These are phyloP conservation scores for Apodemus sylvaticus DNA, from an alignment of 2,113 vertebrate genomes.

Conservation along the genomic window DNA sequence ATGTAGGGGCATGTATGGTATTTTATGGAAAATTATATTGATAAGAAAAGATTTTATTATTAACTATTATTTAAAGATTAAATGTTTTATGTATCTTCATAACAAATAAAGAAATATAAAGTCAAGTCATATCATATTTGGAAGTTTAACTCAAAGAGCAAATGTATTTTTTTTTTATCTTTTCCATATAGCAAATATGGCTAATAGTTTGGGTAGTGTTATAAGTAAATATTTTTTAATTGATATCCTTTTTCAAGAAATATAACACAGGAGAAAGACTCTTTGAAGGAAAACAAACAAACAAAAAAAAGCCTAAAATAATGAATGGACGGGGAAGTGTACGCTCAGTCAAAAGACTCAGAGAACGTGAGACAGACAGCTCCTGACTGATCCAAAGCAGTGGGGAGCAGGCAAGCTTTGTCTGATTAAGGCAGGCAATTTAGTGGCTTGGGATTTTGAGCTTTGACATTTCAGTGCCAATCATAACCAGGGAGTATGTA, in stretches of 20 bases:
- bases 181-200: neutral
- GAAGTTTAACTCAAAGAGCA: neutral
- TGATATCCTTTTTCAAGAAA: neutral
- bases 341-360: neutral
- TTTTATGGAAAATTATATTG: neutral
- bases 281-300: neutral
- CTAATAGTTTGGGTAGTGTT: neutral
- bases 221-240: neutral
- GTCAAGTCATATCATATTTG: neutral
- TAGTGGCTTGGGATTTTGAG: conserved; percentile 63
- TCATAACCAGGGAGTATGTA: conserved; percentile 61
- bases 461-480: conserved; percentile 71
- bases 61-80: neutral
- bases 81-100: neutral
- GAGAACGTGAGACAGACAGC: conserved; percentile 1
- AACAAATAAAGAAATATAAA: neutral
- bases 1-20: neutral
- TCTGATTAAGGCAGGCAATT: conserved; percentile 62
- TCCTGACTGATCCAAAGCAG: conserved; percentile 16
- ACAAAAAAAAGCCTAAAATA: neutral
- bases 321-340: neutral
- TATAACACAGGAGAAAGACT: neutral
- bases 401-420: neutral
- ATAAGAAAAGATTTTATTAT: neutral
- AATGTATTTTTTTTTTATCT: neutral